Evolutionary conservation across 2,888 invertebrate genomes (phyloP), one percentile per base, ranked within the genome.

Genomic region (Entomobrya multifasciata): DNA sequence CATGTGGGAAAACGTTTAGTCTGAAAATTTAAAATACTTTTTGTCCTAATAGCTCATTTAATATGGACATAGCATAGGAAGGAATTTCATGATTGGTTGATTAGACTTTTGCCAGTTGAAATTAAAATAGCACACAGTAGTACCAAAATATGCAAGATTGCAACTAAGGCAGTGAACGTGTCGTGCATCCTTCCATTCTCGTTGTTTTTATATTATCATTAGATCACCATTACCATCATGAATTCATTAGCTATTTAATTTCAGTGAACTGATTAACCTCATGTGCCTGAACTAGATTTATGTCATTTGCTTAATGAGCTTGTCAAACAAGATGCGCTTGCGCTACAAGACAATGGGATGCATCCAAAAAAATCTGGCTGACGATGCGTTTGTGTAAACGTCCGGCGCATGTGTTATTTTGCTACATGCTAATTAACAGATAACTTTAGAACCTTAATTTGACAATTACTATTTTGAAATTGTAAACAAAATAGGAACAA

Each of bases 241-340:
- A 3, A 15, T 22, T 41, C 57, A 77, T 77, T 36, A 77, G 11
- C 60, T 10, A 57, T 57, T 60, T 60, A 77, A 57, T 77, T 77
- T 77, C 20, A 57, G 41, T 57, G 41, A 15, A 41, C 57, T 60
- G 76, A 77, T 77, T 60, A 57, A 25, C 57, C 25, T 25, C 11
- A 57, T 0, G 25, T 25, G 57, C 30, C 41, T 77, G 76, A 27
- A 57, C 76, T 77, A 77, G 76, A 41, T 77, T 77, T 20, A 77
- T 77, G 57, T 77, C 57, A 57, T 77, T 57, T 77, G 25, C 20
- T 41, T 77, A 77, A 77, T 77, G 76, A 77, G 76, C 76, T 57
- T 36, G 76, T 77, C 76, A 77, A 57, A 17, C 76, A 77, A 77
- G 27, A 52, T 74, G 20, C 25, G 55, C 52, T 17, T n/a, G 10